A percentile compares a stretch with the other conserved stretches of the same genome.
These are phyloP conservation scores for Laothoe populi DNA, from an alignment of 2,888 invertebrate species.

Conservation along the genomic window DNA sequence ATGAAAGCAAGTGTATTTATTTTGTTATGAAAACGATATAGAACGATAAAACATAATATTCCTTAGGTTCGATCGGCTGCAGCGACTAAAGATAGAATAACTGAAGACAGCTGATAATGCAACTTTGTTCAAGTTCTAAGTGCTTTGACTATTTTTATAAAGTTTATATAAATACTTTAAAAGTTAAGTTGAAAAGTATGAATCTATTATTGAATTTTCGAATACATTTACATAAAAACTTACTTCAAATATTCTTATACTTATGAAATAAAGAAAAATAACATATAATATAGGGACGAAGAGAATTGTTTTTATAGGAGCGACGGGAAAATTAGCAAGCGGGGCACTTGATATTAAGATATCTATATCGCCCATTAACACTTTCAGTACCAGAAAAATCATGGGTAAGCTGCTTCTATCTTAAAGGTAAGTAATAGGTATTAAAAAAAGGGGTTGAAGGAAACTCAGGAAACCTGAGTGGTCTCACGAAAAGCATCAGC, in stretches of 20 bases:
- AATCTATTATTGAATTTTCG: neutral
- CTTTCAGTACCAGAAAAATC: too few species aligned
- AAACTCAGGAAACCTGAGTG: too few species aligned
- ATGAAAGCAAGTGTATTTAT: neutral
- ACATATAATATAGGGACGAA: too few species aligned
- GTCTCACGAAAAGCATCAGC: too few species aligned
- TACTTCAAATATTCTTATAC: constrained; percentile 37
- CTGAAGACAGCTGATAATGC: constrained; percentile 3
- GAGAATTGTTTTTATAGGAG: too few species aligned
- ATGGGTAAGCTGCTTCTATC: too few species aligned
- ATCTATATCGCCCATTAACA: too few species aligned
- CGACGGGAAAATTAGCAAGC: too few species aligned
- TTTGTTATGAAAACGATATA: neutral
- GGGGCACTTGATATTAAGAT: too few species aligned
- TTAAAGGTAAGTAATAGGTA: too few species aligned
- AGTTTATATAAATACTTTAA: constrained; percentile 19
- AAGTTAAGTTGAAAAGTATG: constrained; percentile 2
- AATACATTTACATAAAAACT: constrained; percentile 9
- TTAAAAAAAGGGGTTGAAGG: too few species aligned
- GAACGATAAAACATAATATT: neutral
- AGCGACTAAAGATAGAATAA: constrained; percentile 5
- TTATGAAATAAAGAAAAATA: neutral
- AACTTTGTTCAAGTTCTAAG: constrained; percentile 7
- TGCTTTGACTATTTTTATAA: constrained; percentile 12
- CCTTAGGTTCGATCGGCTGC: neutral